Percentiles rank a stretch among this genome's conserved stretches.
phyloP scores from a whole-genome alignment of 2,888 invertebrate genomes.

The Diaprepes abbreviatus region DNA sequence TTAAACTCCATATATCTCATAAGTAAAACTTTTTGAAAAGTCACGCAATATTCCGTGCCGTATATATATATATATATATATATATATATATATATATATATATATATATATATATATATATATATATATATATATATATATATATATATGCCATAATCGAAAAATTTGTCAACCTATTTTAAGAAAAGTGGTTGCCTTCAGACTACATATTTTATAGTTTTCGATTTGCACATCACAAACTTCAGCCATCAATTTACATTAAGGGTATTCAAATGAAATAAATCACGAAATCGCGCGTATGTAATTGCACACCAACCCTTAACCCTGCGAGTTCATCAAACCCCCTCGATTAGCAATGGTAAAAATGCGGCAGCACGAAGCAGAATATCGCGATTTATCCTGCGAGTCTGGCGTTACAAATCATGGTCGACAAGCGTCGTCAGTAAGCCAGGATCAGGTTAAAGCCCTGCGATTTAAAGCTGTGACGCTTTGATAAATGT shows the following conservation, averaged over 20 bases:
- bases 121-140: too few relatives aligned
- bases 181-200: too few relatives aligned
- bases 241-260: constrained; percentile 33
- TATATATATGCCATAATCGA: too few relatives aligned
- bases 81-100: too few relatives aligned
- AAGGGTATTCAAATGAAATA: constrained; percentile 33
- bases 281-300: constrained; percentile 38
- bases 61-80: too few relatives aligned
- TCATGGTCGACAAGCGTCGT: constrained; percentile 62
- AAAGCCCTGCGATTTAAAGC: constrained; percentile 30
- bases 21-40: too few relatives aligned
- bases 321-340: constrained; percentile 34
- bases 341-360: constrained; percentile 55
- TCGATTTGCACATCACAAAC: neutral
- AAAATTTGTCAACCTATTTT: too few relatives aligned
- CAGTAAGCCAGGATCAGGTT: constrained; percentile 58
- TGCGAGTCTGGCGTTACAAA: constrained; percentile 61
- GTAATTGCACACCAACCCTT: constrained; percentile 31
- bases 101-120: too few relatives aligned
- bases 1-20: too few relatives aligned
- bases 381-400: constrained; percentile 57
- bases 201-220: too few relatives aligned
- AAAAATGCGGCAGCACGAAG: constrained; percentile 60
- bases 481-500: constrained; percentile 37
- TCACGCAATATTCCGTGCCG: too few relatives aligned